Base-by-base conservation (phyloP, 2,797 vertebrate genomes). In the Melanotaenia boesemani region DNA sequence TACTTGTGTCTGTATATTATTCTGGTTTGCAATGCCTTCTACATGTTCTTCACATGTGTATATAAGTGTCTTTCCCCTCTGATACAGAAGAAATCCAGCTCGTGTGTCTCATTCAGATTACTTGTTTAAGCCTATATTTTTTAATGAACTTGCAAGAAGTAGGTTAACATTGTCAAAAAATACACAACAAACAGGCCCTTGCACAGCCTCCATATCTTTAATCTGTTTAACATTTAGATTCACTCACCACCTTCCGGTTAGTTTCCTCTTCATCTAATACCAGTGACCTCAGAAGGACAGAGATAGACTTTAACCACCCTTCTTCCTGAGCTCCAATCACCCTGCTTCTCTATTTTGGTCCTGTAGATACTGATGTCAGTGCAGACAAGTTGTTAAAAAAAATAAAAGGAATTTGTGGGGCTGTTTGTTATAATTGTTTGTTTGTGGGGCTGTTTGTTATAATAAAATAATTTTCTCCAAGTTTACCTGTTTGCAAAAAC, bases 171-270 rank as follows among this genome's bases (percentile, higher is more conserved):
- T 37, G 36, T 32, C 36, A 37, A 10, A 37, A 37, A 37, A 37
- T 37, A 37, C 32, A 32, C 32, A 32, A 32, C 32, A 32, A 32
- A 32, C 32, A 6, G 32, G 32, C 32, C 32, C 32, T 32, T 32
- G 32, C 50, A 61, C 50, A 26, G 9, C 32, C 15, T 32, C 22
- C 22, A 30, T 55, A 63, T 62, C 44, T 52, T 57, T 52, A 15
- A 1, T 69, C 74, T 58, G 32, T 67, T 70, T 77, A 48, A 57
- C 24, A 78, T 80, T 61, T 70, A 46, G 26, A 61, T 66, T 86
- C 77, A 79, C 62, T 88, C 84, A 80, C 26, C 90, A 71, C 77
- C 57, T 77, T 46, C 39, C n/a, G 32, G 80, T 88, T 76, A 81
- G 48, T 60, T 30, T 61, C 32, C 66, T 68, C 63, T 63, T 81